Base-by-base conservation (phyloP, 92 coral and sea anemone species). In the Montipora capitata region DNA sequence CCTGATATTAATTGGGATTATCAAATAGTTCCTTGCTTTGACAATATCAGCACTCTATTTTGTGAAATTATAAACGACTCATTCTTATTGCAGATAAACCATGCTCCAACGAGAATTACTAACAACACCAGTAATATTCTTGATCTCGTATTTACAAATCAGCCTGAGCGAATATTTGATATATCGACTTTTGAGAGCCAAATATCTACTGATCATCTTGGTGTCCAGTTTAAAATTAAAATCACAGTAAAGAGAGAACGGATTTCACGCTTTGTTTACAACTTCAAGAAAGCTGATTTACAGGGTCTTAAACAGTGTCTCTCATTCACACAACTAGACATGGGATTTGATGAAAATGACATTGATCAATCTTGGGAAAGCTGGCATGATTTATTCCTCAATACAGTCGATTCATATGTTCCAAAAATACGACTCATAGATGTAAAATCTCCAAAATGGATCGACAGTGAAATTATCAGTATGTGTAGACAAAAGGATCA, bases 21-120 rank as follows among this genome's bases (percentile, higher is more conserved):
- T n/a, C n/a, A n/a, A n/a, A n/a, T n/a, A n/a, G n/a, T n/a, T n/a
- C n/a, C n/a, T n/a, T n/a, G n/a, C n/a, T n/a, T n/a, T n/a, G n/a
- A n/a, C n/a, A n/a, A n/a, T n/a, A n/a, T n/a, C n/a, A n/a, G n/a
- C n/a, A n/a, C n/a, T n/a, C n/a, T 61, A 35, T 61, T 61, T 16
- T 61, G 67, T 8, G 18, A 61, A 14, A 61, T 61, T 8, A 51
- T 90, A 39, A 85, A 69, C 16, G 87, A 85, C 59, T 38, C 90
- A 9, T 90, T 90, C 11, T 68, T 85, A 56, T 79, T 76, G 15
- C 90, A 90, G 42, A 85, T 90, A 35, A 85, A 90, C 42, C 74
- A 85, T 65, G 27, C 69, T 18, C 87, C 90, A 14, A 90, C 94
- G 9, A 90, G 94, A 68, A 68, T 42, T 12, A 77, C 90, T 6